A percentile compares a stretch with the other conserved stretches of the same genome.
Evolutionary conservation across 1,140 invertebrate genomes (phyloP).

Genomic region (Triops cancriformis): DNA sequence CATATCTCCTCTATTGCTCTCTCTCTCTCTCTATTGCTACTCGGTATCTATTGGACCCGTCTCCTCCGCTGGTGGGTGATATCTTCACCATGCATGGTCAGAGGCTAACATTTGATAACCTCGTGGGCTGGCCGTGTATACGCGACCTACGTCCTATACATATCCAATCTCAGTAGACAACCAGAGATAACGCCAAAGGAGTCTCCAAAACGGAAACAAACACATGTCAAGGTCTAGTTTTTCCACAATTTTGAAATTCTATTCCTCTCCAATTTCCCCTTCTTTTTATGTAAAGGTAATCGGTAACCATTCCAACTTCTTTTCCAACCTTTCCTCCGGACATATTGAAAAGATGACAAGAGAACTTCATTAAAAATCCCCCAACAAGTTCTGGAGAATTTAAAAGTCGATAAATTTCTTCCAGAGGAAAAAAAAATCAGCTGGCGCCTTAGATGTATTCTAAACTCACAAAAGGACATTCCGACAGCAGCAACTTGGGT

Average conservation of each 20-base stretch:
- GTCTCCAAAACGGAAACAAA: conserved; percentile 1
- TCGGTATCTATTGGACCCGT: background rate
- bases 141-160: background rate
- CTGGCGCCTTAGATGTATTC: background rate
- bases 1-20: background rate
- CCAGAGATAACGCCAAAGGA: background rate
- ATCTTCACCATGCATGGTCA: conserved; percentile 1
- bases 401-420: background rate
- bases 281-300: background rate
- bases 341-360: background rate
- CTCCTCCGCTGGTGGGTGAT: background rate
- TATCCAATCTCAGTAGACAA: background rate
- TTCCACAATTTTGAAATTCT: background rate
- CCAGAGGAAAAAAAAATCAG: background rate
- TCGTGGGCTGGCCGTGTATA: background rate
- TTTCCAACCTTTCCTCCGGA: background rate
- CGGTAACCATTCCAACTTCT: background rate
- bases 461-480: background rate
- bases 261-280: background rate
- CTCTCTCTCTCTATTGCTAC: background rate
- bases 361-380: background rate
- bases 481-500: background rate
- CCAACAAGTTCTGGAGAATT: background rate
- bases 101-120: background rate
- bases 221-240: background rate